Percentiles rank a stretch among this genome's conserved stretches.
Evolutionary conservation across 2,113 vertebrate genomes (phyloP).

Genomic region (Bubalus kerabau): DNA sequence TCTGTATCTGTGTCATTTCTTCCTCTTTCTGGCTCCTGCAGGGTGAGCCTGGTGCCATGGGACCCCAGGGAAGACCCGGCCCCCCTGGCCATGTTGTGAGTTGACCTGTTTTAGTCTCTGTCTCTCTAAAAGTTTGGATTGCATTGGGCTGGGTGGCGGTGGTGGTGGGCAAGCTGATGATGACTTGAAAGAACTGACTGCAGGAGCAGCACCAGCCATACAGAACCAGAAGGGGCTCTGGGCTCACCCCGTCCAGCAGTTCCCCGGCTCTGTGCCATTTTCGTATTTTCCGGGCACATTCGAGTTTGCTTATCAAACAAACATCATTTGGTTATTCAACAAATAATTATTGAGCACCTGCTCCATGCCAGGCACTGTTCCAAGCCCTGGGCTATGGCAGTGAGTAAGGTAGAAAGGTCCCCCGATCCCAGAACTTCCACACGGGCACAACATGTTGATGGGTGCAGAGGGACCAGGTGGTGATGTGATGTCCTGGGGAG

Average conservation of each 20-base stretch:
- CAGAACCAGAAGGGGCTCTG: rapidly evolving
- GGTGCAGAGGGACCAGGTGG: neutral
- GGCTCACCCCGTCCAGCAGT: neutral
- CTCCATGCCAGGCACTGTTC: neutral
- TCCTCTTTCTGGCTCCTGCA: slow-evolving; percentile 61
- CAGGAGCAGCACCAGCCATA: rapidly evolving
- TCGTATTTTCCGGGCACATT: neutral
- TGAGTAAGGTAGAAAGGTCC: neutral
- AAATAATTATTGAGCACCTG: neutral
- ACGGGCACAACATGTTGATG: neutral
- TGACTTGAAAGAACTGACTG: neutral
- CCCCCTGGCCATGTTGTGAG: slow-evolving; percentile 90
- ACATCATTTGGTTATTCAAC: slow-evolving; percentile 18
- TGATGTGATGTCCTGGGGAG: neutral
- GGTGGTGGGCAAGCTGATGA: neutral
- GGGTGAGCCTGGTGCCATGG: slow-evolving; percentile 93
- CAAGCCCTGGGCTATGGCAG: neutral
- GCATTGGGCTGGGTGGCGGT: neutral
- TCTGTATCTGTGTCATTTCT: neutral
- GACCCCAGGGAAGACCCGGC: slow-evolving; percentile 90
- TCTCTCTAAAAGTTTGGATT: rapidly evolving
- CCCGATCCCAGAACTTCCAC: neutral
- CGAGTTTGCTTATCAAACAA: neutral
- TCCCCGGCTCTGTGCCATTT: neutral
- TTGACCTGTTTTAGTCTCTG: neutral